Evolutionary conservation across 2,797 vertebrate species (phyloP), one percentile per base, ranked within the genome.

Genomic region (Gymnoscopelus braueri): DNA sequence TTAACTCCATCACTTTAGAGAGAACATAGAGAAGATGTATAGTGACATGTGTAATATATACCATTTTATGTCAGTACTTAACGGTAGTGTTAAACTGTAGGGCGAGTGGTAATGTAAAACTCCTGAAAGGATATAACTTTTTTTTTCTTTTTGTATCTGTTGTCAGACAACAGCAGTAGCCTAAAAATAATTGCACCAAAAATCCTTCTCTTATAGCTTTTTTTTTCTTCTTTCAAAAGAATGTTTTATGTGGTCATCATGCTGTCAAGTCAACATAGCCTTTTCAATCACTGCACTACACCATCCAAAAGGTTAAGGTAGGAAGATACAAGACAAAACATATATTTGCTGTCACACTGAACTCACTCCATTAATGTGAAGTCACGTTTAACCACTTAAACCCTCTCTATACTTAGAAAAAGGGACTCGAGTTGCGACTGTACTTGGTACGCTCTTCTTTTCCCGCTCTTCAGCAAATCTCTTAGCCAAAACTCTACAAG

Each of bases 41-140:
- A 91, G 85, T 54, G 63, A 87, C 79, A 85, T 65, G 75, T 92
- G 87, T 93, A 89, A 89, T 82, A 91, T 82, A 91, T 91, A 90
- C 79, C 23, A 87, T 85, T 88, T 85, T 82, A 70, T 74, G 78
- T 85, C 69, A 75, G 88, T 75, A 72, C 68, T 76, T 65, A 77
- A 82, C 67, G 55, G 67, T 77, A 78, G 86, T 83, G 90, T 81
- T 9, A 66, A 85, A 87, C 81, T 91, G 87, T 89, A 90, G 88
- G 77, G 56, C 3, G 60, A 84, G 69, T 63, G 78, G 70, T 68
- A 65, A 63, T 56, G 83, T 72, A 72, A 44, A 69, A 54, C 60
- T 77, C 78, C 60, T 12, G 59, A 65, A 65, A 86, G 65, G 72
- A 51, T 72, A 66, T 52, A 53, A 54, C 55, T 68, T 56, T 71